These are phyloP conservation scores for Altica lythri DNA, from an alignment of 2,888 invertebrate species.

Conservation along the genomic window DNA sequence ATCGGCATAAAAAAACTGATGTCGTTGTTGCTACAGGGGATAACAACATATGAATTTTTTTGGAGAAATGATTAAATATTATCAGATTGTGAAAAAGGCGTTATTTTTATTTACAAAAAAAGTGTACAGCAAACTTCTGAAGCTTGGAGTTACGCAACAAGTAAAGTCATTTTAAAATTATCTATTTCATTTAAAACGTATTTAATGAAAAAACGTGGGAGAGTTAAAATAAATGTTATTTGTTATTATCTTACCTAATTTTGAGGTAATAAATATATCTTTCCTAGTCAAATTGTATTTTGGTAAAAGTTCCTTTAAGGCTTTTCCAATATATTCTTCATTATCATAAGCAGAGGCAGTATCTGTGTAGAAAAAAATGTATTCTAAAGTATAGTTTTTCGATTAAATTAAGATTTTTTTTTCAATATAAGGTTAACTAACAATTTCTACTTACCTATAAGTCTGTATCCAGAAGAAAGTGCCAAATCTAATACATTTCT, in stretches of 20 bases:
- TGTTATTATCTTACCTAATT: conserved; percentile 65
- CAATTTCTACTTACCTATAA: conserved; percentile 63
- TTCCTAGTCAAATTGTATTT: conserved; percentile 69
- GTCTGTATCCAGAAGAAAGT: conserved; percentile 69
- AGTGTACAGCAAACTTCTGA: too few relatives aligned
- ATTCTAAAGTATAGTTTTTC: background rate
- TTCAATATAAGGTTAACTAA: background rate
- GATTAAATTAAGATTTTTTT: too few relatives aligned
- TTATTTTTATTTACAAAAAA: too few relatives aligned
- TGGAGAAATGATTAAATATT: too few relatives aligned
- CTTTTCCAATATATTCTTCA: conserved; percentile 71
- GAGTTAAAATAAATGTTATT: background rate
- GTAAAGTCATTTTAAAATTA: too few relatives aligned
- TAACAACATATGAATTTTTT: too few relatives aligned
- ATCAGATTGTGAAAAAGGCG: too few relatives aligned
- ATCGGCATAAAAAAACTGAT: too few relatives aligned
- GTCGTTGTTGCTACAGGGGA: too few relatives aligned
- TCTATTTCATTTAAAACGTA: too few relatives aligned
- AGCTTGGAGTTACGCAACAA: too few relatives aligned
- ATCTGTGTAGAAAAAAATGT: conserved; percentile 60
- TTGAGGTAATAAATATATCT: conserved; percentile 82
- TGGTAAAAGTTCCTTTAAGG: conserved; percentile 68
- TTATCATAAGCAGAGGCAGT: conserved; percentile 80
- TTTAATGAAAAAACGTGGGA: too few relatives aligned
- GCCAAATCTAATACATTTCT: conserved; percentile 60